Evolutionary conservation across 2,888 invertebrate genomes (phyloP).

Genomic region (Pandemis corylana): DNA sequence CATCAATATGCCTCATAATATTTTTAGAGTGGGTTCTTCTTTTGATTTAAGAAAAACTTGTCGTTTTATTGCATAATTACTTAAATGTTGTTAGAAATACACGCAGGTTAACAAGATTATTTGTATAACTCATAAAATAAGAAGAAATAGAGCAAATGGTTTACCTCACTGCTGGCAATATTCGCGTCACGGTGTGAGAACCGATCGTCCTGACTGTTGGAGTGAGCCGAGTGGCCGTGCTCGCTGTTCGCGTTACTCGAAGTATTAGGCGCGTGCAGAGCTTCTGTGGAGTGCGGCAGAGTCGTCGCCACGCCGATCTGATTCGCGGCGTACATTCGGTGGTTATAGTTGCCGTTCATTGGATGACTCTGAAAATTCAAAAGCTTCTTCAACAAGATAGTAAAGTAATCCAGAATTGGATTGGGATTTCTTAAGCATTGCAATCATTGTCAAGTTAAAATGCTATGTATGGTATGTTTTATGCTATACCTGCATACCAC

Average conservation of each 20-base stretch:
- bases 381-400: background rate
- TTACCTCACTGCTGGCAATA: slow-evolving; percentile 63
- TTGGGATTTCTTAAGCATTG: background rate
- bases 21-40: too few species aligned
- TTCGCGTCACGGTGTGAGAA: slow-evolving; percentile 63
- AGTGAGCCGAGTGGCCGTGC: slow-evolving; percentile 58
- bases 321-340: slow-evolving; percentile 77
- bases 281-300: slow-evolving; percentile 69
- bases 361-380: slow-evolving; percentile 63
- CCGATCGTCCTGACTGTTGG: slow-evolving; percentile 70
- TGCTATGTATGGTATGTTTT: too few species aligned
- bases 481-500: slow-evolving; percentile 63
- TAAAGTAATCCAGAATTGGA: background rate
- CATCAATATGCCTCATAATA: too few species aligned
- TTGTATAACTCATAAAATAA: too few species aligned
- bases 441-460: background rate
- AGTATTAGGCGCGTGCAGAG: slow-evolving; percentile 56
- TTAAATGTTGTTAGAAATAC: too few species aligned
- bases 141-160: background rate
- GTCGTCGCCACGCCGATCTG: slow-evolving; percentile 82
- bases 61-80: too few species aligned
- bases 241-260: slow-evolving; percentile 59
- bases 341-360: slow-evolving; percentile 66
- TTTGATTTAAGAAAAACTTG: too few species aligned
- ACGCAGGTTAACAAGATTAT: too few species aligned